These are phyloP conservation scores for Cyphomyrus plagiostoma DNA, from an alignment of 2,113 vertebrate species.

Conservation along the genomic window DNA sequence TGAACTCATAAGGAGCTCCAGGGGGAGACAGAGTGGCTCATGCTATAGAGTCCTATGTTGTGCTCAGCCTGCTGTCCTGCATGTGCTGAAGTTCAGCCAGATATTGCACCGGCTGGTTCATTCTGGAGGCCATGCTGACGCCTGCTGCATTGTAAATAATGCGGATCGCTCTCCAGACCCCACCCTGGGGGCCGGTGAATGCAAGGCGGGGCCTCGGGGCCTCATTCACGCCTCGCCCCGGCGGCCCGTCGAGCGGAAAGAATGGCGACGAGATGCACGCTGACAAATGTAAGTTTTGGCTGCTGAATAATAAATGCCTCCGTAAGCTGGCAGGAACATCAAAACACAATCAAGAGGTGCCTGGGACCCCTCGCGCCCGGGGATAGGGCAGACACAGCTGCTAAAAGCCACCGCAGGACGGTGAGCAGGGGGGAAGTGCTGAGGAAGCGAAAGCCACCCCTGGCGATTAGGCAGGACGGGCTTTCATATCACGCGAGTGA, in stretches of 20 bases:
- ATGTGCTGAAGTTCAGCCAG: neutral
- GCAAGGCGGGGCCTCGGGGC: neutral
- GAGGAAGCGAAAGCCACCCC: neutral
- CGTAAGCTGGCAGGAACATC: slow-evolving; percentile 78
- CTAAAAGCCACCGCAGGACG: slow-evolving; percentile 14
- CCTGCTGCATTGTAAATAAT: neutral
- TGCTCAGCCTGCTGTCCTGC: slow-evolving; percentile 49
- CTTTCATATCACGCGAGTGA: neutral
- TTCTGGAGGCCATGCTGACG: neutral
- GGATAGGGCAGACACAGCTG: slow-evolving; percentile 47
- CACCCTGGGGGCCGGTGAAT: neutral
- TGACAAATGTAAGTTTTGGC: slow-evolving; percentile 83
- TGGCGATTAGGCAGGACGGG: neutral
- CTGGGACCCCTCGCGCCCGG: slow-evolving; percentile 68
- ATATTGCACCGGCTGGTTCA: neutral
- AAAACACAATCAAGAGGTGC: slow-evolving; percentile 89
- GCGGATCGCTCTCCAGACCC: neutral
- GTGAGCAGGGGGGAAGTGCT: neutral
- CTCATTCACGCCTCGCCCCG: neutral
- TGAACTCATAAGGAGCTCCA: slow-evolving; percentile 65
- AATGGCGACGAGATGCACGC: slow-evolving; percentile 36
- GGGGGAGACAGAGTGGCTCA: slow-evolving; percentile 66
- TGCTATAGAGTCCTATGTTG: slow-evolving; percentile 47
- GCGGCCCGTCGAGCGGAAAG: neutral
- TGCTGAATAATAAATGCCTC: slow-evolving; percentile 75